Evolutionary conservation across 2,888 invertebrate genomes (phyloP).

Genomic region (Sinotaia quadrata): DNA sequence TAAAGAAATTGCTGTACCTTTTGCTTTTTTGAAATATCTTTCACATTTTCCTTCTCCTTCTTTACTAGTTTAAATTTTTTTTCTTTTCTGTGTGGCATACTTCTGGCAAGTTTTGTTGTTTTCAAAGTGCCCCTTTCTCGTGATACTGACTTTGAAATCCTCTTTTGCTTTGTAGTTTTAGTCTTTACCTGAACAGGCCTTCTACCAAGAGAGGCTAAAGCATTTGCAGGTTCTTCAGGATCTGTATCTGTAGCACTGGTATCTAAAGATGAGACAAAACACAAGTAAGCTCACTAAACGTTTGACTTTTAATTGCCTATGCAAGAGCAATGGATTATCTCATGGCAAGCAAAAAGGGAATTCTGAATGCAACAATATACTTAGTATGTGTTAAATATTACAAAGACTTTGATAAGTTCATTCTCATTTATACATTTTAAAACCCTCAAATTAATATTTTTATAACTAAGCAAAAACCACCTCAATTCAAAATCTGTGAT

Average conservation of each 20-base stretch:
- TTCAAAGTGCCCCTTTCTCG: conserved; percentile 24
- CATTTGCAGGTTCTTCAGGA: conserved; percentile 67
- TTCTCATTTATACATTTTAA: no score
- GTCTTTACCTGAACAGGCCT: conserved; percentile 37
- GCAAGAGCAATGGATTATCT: no score
- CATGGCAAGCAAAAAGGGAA: no score
- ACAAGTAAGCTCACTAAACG: no score
- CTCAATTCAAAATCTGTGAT: no score
- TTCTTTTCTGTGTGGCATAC: conserved; percentile 16
- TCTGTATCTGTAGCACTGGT: conserved; percentile 72
- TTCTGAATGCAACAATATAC: no score
- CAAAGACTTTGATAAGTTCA: no score
- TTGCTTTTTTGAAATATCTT: conserved; percentile 64
- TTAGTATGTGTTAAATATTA: no score
- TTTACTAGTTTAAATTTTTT: conserved; percentile 65
- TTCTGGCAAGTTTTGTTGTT: conserved; percentile 45
- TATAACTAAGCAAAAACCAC: no score
- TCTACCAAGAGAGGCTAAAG: conserved; percentile 46
- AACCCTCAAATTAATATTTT: no score
- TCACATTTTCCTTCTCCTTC: conserved; percentile 60
- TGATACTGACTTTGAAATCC: conserved; percentile 42
- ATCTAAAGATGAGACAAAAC: no score
- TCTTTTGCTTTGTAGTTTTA: conserved; percentile 49
- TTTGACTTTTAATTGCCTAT: no score
- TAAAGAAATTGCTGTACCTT: conserved; percentile 21